Evolutionary conservation across 2,113 vertebrate species (phyloP).

Genomic region (Uria aalge): DNA sequence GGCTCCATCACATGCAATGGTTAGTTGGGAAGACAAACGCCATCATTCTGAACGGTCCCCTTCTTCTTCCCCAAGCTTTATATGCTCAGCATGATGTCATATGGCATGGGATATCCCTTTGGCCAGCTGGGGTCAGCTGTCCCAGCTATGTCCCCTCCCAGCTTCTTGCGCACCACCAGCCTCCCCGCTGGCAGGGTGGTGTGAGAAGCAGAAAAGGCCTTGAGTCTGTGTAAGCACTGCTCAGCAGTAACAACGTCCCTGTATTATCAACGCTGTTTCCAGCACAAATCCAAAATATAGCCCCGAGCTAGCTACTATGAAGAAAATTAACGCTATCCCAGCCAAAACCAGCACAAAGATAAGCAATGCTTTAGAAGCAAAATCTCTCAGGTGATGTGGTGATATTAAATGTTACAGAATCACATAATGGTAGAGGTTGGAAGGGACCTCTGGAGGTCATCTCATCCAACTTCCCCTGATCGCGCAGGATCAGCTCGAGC

Average conservation of each 20-base stretch:
- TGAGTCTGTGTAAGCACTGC: not conserved
- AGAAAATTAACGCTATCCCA: not conserved
- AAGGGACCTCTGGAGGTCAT: not conserved
- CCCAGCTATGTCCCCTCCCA: not conserved
- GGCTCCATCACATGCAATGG: fast-evolving
- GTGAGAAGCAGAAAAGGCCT: not conserved
- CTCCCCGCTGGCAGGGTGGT: fast-evolving
- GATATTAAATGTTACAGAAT: not conserved
- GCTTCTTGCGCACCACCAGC: not conserved
- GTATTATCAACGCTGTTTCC: not conserved
- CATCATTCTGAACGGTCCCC: fast-evolving
- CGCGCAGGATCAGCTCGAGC: not conserved
- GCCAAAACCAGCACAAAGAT: not conserved
- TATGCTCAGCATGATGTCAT: not conserved
- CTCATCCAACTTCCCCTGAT: not conserved
- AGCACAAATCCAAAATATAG: not conserved
- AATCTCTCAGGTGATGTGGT: not conserved
- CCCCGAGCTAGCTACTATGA: not conserved
- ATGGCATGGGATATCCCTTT: not conserved
- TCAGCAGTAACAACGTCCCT: not conserved
- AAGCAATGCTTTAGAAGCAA: not conserved
- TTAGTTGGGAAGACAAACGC: not conserved
- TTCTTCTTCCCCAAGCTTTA: not conserved
- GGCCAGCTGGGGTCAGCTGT: not conserved
- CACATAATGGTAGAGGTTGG: not conserved